Evolutionary conservation across 2,888 invertebrate genomes (phyloP), one percentile per base, ranked within the genome.

Genomic region (Boloria euphrosyne): DNA sequence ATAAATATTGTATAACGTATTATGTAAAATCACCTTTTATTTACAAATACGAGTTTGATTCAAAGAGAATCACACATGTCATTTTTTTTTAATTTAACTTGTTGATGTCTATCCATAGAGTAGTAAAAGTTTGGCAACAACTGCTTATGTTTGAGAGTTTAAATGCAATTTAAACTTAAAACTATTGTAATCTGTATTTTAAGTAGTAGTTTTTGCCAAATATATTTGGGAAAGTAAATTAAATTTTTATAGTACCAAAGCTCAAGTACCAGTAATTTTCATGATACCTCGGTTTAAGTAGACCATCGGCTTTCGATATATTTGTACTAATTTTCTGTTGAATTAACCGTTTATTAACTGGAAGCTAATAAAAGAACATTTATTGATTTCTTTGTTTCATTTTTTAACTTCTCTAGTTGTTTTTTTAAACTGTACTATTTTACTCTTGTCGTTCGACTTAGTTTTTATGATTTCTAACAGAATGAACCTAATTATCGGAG

Each of bases 261-360:
- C 85, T 87, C 85, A 86, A 86, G 18, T 67, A 63, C 46, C 62
- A 47, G 55, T 67, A 38, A 60, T 53, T 59, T 52, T 62, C 51
- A 64, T 81, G 52, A 60, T 62, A 67, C 57, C 53, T 62, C 52
- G 53, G 65, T 70, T 68, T 67, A 44, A 65, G 65, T 72, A 65
- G 60, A 69, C 59, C 66, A 67, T 57, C 78, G 73, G 79, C 80
- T 79, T 82, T 86, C 77, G 76, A 81, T 80, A 84, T 78, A 79
- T 86, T 84, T 82, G 75, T 83, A 87, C 80, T 80, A 79, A 78
- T 80, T 80, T 80, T 85, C 71, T 85, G 80, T 86, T 85, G 77
- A 81, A 81, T 79, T 87, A 85, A 86, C 80, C 78, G 78, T 88
- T 89, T 89, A 89, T 84, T 89, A 90, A 89, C 86, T 86, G 89